A percentile compares a stretch with the other conserved stretches of the same genome.
These are phyloP conservation scores for Agrotis clavis DNA, from an alignment of 2,888 invertebrate genomes.

Conservation along the genomic window DNA sequence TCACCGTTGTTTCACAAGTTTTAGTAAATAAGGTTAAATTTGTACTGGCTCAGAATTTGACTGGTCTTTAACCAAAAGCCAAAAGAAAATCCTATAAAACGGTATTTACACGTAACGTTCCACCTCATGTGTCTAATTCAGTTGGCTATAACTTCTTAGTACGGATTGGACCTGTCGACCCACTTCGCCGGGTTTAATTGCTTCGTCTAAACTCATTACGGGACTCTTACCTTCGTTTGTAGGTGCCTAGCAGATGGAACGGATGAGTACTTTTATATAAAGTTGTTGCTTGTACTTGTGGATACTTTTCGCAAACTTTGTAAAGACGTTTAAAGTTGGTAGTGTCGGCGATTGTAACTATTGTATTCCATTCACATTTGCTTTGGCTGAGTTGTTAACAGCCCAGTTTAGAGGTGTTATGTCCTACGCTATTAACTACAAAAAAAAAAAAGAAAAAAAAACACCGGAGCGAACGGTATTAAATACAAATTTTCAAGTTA, in stretches of 20 bases:
- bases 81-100: background rate
- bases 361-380: too few relatives aligned
- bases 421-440: background rate
- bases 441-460: background rate
- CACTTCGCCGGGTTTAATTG: constrained; percentile 75
- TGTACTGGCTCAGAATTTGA: background rate
- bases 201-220: constrained; percentile 74
- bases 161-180: constrained; percentile 74
- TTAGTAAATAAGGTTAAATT: background rate
- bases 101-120: constrained; percentile 23
- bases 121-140: constrained; percentile 64
- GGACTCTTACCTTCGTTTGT: constrained; percentile 54
- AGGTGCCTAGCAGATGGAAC: constrained; percentile 11
- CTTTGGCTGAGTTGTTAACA: background rate
- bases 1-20: too few relatives aligned
- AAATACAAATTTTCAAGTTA: too few relatives aligned
- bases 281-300: constrained; percentile 2
- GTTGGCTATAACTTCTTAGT: constrained; percentile 67
- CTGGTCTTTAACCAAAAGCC: too few relatives aligned
- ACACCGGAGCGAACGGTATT: background rate
- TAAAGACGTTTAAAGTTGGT: too few relatives aligned
- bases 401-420: background rate
- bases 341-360: too few relatives aligned
- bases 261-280: constrained; percentile 20
- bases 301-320: background rate